Evolutionary conservation across 2,888 invertebrate genomes (phyloP).

Genomic region (Parascotia fuliginaria): DNA sequence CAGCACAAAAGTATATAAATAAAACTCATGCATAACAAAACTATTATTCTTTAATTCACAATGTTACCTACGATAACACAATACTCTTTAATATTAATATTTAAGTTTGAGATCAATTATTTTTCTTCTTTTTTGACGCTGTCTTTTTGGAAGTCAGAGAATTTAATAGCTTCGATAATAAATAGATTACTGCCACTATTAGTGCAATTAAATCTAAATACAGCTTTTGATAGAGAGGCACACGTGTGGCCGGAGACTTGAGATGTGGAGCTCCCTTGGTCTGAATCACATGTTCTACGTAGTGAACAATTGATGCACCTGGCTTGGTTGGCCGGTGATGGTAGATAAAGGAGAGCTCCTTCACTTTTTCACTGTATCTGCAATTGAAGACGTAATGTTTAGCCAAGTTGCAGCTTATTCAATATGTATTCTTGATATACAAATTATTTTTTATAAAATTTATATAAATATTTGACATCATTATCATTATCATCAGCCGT

Average conservation of each 20-base stretch:
- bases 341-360: conserved; percentile 55
- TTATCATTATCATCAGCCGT: too few relatives aligned
- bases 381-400: conserved; percentile 15
- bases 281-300: conserved; percentile 88
- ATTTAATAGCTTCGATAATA: conserved; percentile 8
- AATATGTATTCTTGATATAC: too few relatives aligned
- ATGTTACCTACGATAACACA: neutral
- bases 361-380: conserved; percentile 52
- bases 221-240: conserved; percentile 65
- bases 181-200: conserved; percentile 17
- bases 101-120: neutral
- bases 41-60: neutral
- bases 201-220: conserved; percentile 54
- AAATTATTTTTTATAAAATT: too few relatives aligned
- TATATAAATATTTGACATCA: too few relatives aligned
- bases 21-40: neutral
- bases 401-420: too few relatives aligned
- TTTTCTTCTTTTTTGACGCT: conserved; percentile 18
- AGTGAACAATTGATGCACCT: conserved; percentile 87
- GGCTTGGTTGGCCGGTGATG: conserved; percentile 82
- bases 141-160: conserved; percentile 2
- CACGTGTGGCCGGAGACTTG: conserved; percentile 54
- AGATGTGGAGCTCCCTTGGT: conserved; percentile 85
- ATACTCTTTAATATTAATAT: too few relatives aligned
- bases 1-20: neutral